Evolutionary conservation across 2,888 invertebrate species (phyloP).

Genomic region (Ochropleura leucogaster): DNA sequence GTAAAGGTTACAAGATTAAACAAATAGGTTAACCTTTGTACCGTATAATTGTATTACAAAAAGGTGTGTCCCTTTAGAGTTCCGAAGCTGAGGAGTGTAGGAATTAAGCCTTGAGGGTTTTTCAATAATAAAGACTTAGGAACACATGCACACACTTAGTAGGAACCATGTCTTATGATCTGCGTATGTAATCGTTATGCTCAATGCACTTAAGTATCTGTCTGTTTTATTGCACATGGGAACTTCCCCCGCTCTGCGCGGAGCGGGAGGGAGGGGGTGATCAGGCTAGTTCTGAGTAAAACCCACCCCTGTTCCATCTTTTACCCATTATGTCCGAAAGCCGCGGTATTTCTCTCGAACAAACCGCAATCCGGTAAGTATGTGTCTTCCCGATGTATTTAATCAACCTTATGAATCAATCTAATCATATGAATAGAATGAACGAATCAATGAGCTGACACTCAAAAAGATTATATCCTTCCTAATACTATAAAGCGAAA

Average conservation of each 20-base stretch:
- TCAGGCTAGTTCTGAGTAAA: too few species aligned
- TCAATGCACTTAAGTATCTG: not conserved
- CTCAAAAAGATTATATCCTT: not conserved
- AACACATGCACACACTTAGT: too few species aligned
- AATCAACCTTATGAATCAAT: not conserved
- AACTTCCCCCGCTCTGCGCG: too few species aligned
- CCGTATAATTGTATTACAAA: constrained; percentile 36
- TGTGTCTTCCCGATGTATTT: not conserved
- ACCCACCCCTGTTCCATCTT: too few species aligned
- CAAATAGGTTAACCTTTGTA: constrained; percentile 61
- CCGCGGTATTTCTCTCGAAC: too few species aligned
- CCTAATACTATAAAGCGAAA: too few species aligned
- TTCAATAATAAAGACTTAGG: not conserved
- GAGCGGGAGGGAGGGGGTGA: too few species aligned
- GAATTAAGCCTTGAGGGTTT: constrained; percentile 2
- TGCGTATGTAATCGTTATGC: not conserved
- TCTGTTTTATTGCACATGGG: too few species aligned
- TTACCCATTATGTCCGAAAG: too few species aligned
- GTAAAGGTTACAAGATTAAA: constrained; percentile 66
- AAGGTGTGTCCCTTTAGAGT: constrained; percentile 50
- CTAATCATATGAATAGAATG: too few species aligned
- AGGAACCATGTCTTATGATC: not conserved
- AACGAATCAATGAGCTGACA: too few species aligned
- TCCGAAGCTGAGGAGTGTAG: not conserved
- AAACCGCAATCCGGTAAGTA: too few species aligned